Base-by-base conservation (phyloP, 2,888 invertebrate species). In the Chesias legatella region DNA sequence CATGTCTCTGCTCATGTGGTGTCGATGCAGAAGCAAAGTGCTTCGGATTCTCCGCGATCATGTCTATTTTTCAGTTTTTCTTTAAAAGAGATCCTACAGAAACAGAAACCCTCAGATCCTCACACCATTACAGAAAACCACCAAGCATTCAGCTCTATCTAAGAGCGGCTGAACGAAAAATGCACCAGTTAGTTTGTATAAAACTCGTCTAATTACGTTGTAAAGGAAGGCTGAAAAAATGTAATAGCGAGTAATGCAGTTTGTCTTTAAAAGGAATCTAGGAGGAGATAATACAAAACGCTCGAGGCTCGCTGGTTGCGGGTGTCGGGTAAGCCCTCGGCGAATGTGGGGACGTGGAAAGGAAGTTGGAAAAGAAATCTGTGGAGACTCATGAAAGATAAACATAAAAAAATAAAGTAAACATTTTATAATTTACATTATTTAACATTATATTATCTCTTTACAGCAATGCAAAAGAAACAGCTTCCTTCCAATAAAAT, bases 221-320 rank as follows among this genome's bases (percentile, higher is more conserved):
- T 44, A 43, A 31, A 40, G 33, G 33, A 48, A 45, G 32, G 20
- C 39, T 48, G 36, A 20, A 42, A 40, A 43, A 43, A 44, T 42
- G 33, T 40, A 41, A 48, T 45, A 49, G 31, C 36, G 21, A 44
- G 39, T 52, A 50, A 52, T 50, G 37, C 29, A 44, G 46, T 52
- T 53, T 48, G 47, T 45, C 45, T 50, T 48, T 46, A 43, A 43
- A 65, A 60, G 60, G 58, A 71, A 68, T 71, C 60, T 68, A 65
- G 62, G 60, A 63, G 54, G 58, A 69, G 74, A 77, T 77, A 78
- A 73, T 73, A 75, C 63, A 66, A 68, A 76, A 67, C 57, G 67
- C 63, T 51, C 58, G 53, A 55, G 60, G 54, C 54, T 54, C 45
- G 48, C 46, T 49, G 47, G 51, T 48, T 43, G 58, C 46, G 53